Evolutionary conservation across 2,888 invertebrate species (phyloP).

Genomic region (Teinopalpus imperialis): DNA sequence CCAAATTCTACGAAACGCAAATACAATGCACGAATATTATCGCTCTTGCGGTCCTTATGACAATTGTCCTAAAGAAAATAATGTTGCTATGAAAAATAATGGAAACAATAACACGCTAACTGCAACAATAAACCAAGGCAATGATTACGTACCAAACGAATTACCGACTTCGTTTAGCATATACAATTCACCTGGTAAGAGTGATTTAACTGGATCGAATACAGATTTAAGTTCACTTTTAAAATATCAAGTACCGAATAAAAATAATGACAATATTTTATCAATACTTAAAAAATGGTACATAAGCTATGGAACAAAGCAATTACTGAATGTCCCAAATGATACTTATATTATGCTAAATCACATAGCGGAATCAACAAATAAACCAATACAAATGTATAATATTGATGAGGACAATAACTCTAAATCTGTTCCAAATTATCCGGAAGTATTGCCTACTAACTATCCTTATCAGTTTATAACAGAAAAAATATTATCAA

Average conservation of each 20-base stretch:
- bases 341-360: not conserved
- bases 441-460: no score
- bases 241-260: not conserved
- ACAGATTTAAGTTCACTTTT: not conserved
- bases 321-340: not conserved
- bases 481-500: not conserved
- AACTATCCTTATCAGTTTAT: constrained; percentile 3
- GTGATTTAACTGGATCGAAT: not conserved
- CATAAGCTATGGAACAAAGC: not conserved
- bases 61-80: constrained; percentile 8
- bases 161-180: not conserved
- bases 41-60: constrained; percentile 3
- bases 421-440: no score
- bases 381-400: not conserved
- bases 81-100: constrained; percentile 11
- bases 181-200: not conserved
- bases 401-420: no score
- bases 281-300: not conserved
- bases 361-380: not conserved
- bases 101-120: constrained; percentile 13
- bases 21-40: not conserved
- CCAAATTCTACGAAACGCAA: constrained; percentile 8
- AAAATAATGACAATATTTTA: constrained; percentile 1
- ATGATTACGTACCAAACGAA: constrained; percentile 5
- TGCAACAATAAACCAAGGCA: constrained; percentile 9